Evolutionary conservation across 2,888 invertebrate genomes (phyloP), one percentile per base, ranked within the genome.

Genomic region (Parnassius mnemosyne): DNA sequence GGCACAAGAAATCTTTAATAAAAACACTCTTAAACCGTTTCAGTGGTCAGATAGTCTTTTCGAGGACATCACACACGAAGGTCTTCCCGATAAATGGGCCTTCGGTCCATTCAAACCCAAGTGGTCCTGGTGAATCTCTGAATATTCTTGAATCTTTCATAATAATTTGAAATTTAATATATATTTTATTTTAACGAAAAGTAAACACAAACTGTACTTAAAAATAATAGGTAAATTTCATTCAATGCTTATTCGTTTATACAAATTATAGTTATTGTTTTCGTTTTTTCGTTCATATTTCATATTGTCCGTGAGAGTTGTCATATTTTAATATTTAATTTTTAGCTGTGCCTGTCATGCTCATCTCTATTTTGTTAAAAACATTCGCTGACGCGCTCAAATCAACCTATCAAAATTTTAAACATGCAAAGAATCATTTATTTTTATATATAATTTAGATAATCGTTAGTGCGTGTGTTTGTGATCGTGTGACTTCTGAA

Each of bases 31-130:
- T 9, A 83, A 83, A 60, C 93, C 95, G 0, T 97, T 97, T 83
- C 93, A 94, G 74, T 97, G 97, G 97, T 94, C 95, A 58, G 93
- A 92, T 57, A 93, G 94, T 66, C 92, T 92, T 66, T 95, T 95
- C 73, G 90, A 89, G 3, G 87, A 93, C 63, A 76, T 82, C 56
- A 91, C 94, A 0, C 97, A 96, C 74, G 79, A 92, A 65, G 96
- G 95, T 3, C 94, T 96, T 10, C 96, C 97, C 0, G 95, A 96
- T 70, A 80, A 92, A 54, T 97, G 95, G 93, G 88, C 93, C 55
- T 97, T 96, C 77, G 87, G 92, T 46, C 92, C 94, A 1, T 87
- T 94, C 53, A 79, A 81, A 63, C 93, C 93, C 16, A 78, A 82
- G 65, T 94, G 94, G 94, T 89, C 91, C 59, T 94, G 94, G 94